Base-by-base conservation (phyloP, 2,113 vertebrate genomes). In the Plectropomus leopardus region DNA sequence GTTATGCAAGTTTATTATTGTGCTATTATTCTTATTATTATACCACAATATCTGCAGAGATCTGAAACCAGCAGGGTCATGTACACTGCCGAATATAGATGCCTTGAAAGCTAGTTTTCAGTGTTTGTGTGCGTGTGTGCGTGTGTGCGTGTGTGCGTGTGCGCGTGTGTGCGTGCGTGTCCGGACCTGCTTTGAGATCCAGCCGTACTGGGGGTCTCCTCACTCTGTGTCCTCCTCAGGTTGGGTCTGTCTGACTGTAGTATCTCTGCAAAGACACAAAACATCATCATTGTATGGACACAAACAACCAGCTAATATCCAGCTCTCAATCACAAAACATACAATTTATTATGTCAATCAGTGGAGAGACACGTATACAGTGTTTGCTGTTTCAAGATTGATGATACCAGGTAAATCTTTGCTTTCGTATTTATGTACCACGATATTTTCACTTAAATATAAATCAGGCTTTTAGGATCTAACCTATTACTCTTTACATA, bases 201-300 rank as follows among this genome's bases (percentile, higher is more conserved):
- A 0, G 15, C 3, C 3, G 55, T 32, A 70, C 54, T 78, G 54
- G 93, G 57, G 19, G 69, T 65, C 76, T 92, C 86, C 0, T 92
- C 71, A 0, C 28, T 86, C 76, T 91, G 70, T 13, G 86, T 71
- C 13, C 92, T 85, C 58, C 90, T 92, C 66, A 94, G 88, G 78
- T 84, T 92, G 53, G 89, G 85, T 84, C 91, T 76, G 48, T 94
- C 93, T 4, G 88, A 75, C 81, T 92, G 94, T 55, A 93, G 84
- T 15, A 88, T 83, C 87, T 95, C 95, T 95, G 88, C 10, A 91
- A 71, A 73, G 44, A 89, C 51, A 88, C 24, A 87, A 0, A 58
- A 68, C 15, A 76, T 42, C 23, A 42, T 63, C 19, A 57, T 1
- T 54, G 34, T 7, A 28, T 8, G 23, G 34, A 45, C 8, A n/a